Evolutionary conservation across 2,888 invertebrate species (phyloP).

Genomic region (Hybos culiciformis): DNA sequence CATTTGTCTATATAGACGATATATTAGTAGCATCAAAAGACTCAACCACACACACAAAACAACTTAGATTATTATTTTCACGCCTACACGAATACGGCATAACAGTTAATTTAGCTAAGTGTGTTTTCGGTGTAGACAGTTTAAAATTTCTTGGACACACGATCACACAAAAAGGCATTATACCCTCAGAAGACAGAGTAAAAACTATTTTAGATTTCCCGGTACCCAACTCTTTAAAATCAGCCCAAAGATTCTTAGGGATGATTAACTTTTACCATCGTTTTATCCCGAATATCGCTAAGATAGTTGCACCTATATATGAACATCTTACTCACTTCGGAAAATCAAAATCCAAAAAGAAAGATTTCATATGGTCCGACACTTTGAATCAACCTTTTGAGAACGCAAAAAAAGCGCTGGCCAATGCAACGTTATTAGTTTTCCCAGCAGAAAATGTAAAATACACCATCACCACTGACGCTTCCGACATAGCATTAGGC

Average conservation of each 20-base stretch:
- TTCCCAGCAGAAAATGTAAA: slow-evolving; percentile 6
- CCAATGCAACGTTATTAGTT: not conserved
- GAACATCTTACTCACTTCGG: not conserved
- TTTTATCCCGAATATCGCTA: not conserved
- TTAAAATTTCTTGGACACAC: not conserved
- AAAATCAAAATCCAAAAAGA: not conserved
- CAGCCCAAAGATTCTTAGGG: not conserved
- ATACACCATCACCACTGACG: slow-evolving; percentile 15
- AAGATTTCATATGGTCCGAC: too few species aligned
- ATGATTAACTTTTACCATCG: not conserved
- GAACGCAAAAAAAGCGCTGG: not conserved
- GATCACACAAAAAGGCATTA: not conserved
- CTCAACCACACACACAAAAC: not conserved
- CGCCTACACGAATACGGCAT: not conserved
- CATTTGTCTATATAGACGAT: not conserved
- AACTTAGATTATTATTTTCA: not conserved
- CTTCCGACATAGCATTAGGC: slow-evolving; percentile 27
- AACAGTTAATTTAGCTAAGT: not conserved
- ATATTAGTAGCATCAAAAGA: not conserved
- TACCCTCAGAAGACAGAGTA: not conserved
- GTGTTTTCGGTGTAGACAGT: not conserved
- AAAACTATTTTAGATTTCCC: not conserved
- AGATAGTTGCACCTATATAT: not conserved
- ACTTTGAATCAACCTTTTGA: too few species aligned
- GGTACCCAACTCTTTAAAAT: not conserved